phyloP scores from a whole-genome alignment of 2,797 vertebrate species.

The Microctenopoma stevenorrisi region DNA sequence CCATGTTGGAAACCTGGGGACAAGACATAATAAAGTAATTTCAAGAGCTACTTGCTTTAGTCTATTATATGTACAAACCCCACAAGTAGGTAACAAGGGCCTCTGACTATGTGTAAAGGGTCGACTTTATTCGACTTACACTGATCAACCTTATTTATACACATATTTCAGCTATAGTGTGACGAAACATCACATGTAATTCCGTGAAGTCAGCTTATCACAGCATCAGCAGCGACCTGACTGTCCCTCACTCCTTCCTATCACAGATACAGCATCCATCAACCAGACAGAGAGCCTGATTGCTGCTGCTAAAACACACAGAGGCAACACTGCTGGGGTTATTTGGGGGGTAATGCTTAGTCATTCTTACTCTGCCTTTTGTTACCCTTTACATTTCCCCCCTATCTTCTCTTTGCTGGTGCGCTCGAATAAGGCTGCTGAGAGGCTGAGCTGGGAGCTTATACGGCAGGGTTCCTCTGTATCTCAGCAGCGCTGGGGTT shows the following conservation, averaged over 20 bases:
- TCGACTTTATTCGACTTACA: too few relatives aligned
- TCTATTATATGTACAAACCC: too few relatives aligned
- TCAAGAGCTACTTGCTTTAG: too few relatives aligned
- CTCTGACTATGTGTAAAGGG: too few relatives aligned
- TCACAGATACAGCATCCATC: constrained; percentile 37
- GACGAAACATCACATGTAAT: constrained; percentile 4
- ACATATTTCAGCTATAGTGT: not conserved
- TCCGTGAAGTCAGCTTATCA: constrained; percentile 27
- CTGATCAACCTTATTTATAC: not conserved
- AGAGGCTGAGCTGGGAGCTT: constrained; percentile 53
- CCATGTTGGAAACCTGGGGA: too few relatives aligned
- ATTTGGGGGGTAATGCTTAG: constrained; percentile 35
- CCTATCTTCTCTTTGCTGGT: constrained; percentile 27
- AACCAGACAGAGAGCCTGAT: constrained; percentile 24
- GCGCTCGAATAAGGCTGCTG: constrained; percentile 32
- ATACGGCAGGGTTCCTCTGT: constrained; percentile 53
- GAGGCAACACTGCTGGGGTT: constrained; percentile 3
- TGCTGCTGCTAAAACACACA: constrained; percentile 40
- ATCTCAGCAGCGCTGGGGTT: constrained; percentile 57
- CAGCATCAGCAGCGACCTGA: constrained; percentile 33
- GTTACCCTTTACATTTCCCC: constrained; percentile 36
- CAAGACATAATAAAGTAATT: too few relatives aligned
- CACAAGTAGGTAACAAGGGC: too few relatives aligned
- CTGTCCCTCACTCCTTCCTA: constrained; percentile 20
- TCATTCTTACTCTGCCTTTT: constrained; percentile 59